These are phyloP conservation scores for Myopa testacea DNA, from an alignment of 2,888 invertebrate genomes.

Conservation along the genomic window DNA sequence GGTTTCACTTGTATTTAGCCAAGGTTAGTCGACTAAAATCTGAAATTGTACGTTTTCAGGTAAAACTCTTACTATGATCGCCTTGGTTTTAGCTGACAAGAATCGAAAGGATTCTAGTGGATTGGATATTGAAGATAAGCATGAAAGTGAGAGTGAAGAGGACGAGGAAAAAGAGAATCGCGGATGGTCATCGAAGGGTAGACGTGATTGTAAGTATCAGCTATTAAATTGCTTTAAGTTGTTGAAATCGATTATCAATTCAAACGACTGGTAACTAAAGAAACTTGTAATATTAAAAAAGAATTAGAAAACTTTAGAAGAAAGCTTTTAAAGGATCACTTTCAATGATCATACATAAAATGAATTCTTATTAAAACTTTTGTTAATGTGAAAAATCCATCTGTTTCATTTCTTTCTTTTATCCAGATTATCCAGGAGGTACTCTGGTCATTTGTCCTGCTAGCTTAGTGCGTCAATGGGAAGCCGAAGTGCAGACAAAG, in stretches of 20 bases:
- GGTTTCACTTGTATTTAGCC: not conserved
- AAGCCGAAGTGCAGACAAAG: conserved; percentile 78
- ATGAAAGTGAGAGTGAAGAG: conserved; percentile 51
- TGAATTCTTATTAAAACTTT: conserved; percentile 11
- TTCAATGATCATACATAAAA: not conserved
- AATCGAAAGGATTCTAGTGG: conserved; percentile 65
- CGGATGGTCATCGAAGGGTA: conserved; percentile 62
- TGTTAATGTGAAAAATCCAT: not conserved
- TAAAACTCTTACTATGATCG: conserved; percentile 87
- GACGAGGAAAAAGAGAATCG: conserved; percentile 46
- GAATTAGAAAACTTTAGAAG: not conserved
- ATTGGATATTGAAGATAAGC: conserved; percentile 44
- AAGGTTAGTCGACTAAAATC: not conserved
- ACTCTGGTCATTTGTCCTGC: conserved; percentile 95
- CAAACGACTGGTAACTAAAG: no score
- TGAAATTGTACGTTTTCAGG: conserved; percentile 51
- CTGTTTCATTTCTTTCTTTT: not conserved
- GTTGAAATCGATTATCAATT: no score
- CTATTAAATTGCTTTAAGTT: not conserved
- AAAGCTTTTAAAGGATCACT: not conserved
- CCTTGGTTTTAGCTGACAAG: conserved; percentile 75
- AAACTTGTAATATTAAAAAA: no score
- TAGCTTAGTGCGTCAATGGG: conserved; percentile 92
- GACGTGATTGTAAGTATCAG: conserved; percentile 58
- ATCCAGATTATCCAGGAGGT: conserved; percentile 73